Percentiles rank a stretch among this genome's conserved stretches.
Evolutionary conservation across 2,797 vertebrate genomes (phyloP).

Genomic region (Melanotaenia maccullochi): DNA sequence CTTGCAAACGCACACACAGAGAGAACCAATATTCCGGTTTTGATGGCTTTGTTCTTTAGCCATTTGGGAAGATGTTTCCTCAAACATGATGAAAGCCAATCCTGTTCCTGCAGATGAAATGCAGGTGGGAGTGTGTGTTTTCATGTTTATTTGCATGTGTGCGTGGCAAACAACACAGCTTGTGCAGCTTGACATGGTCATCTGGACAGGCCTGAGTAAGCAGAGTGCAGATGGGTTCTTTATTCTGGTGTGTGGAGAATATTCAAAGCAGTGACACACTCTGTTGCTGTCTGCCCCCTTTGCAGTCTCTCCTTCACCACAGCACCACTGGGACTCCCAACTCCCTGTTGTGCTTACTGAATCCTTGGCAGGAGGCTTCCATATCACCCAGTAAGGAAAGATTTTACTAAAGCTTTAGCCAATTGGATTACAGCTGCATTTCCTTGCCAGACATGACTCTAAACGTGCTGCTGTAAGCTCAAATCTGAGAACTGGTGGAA

Average conservation of each 20-base stretch:
- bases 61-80: constrained; percentile 56
- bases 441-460: constrained; percentile 65
- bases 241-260: constrained; percentile 49
- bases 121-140: constrained; percentile 22
- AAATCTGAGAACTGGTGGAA: constrained; percentile 67
- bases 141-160: constrained; percentile 36
- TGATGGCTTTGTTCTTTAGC: constrained; percentile 43
- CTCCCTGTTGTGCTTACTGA: constrained; percentile 73
- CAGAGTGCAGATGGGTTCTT: constrained; percentile 52
- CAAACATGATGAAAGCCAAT: constrained; percentile 54
- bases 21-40: constrained; percentile 36
- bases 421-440: constrained; percentile 75
- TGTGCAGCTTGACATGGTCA: constrained; percentile 50
- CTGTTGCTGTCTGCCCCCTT: constrained; percentile 49
- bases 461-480: constrained; percentile 76
- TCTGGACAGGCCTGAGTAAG: constrained; percentile 55
- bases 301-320: constrained; percentile 58
- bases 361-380: constrained; percentile 67
- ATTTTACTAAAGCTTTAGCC: constrained; percentile 77
- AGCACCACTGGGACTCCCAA: constrained; percentile 68
- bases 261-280: constrained; percentile 60
- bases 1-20: constrained; percentile 8
- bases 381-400: constrained; percentile 72
- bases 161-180: constrained; percentile 28
- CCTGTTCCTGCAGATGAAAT: constrained; percentile 49